A percentile compares a stretch with the other conserved stretches of the same genome.
Conservation (phyloP, 2,888 invertebrate species). For the Stenodema calcarata region DNA sequence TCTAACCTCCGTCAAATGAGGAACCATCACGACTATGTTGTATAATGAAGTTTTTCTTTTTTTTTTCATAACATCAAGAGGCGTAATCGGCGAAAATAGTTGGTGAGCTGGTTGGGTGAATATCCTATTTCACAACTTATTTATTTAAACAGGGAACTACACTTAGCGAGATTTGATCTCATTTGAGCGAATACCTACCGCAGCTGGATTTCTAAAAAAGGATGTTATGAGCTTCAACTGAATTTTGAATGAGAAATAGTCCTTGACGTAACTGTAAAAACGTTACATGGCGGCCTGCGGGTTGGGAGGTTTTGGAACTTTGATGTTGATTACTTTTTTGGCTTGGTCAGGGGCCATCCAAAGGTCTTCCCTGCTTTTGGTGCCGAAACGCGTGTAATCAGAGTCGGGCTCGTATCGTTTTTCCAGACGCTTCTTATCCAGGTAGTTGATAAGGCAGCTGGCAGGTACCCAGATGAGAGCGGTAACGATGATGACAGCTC, state of each 20-base stretch:
- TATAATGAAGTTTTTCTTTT: too few relatives aligned
- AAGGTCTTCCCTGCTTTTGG: conserved; percentile 29
- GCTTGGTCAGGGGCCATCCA: conserved; percentile 19
- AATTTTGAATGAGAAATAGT: too few relatives aligned
- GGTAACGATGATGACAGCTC: conserved; percentile 87
- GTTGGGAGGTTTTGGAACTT: conserved; percentile 37
- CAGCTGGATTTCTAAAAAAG: too few relatives aligned
- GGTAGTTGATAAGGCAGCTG: conserved; percentile 79
- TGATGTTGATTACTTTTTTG: conserved; percentile 45
- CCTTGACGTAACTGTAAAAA: too few relatives aligned
- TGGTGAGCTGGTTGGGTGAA: too few relatives aligned
- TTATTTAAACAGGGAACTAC: too few relatives aligned
- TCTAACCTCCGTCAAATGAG: too few relatives aligned
- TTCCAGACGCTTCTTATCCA: conserved; percentile 75
- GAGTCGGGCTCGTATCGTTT: conserved; percentile 40
- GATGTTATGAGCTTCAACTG: too few relatives aligned
- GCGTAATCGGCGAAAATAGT: too few relatives aligned
- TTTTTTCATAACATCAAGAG: too few relatives aligned
- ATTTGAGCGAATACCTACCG: not conserved
- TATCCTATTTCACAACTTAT: too few relatives aligned
- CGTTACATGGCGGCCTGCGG: conserved; percentile 33
- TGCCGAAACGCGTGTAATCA: conserved; percentile 8
- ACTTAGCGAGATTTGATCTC: not conserved
- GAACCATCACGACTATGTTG: too few relatives aligned
- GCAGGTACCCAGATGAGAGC: conserved; percentile 95